Base-by-base conservation (phyloP, 2,113 vertebrate genomes). In the Bucco capensis region DNA sequence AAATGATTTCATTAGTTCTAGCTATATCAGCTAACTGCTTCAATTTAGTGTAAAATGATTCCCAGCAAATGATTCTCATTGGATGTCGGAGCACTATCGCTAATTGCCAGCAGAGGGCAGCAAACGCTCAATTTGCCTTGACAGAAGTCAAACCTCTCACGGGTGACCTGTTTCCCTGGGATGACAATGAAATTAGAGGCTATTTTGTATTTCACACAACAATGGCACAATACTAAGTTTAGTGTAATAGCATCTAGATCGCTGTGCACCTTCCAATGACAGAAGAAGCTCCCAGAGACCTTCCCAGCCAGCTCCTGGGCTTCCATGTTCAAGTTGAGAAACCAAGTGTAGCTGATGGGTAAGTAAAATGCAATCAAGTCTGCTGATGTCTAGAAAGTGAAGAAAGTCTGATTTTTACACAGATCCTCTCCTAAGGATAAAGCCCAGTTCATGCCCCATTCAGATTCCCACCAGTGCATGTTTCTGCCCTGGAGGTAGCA, bases 101-200 rank as follows among this genome's bases (percentile, higher is more conserved):
- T 15, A 30, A 24, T 14, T 23, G 82, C 86, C 95, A 93, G 76
- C 56, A 95, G 95, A 83, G 94, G 94, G 91, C 94, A 78, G 72
- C 50, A 40, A 71, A 69, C 12, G 56, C 81, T 40, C 58, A 9
- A 7, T 44, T 44, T 47, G 8, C n/a, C 57, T 44, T 21, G 25
- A 16, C 4, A 27, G 46, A 24, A 8, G 21, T 1, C 22, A 4
- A 6, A 33, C 6, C 8, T 23, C n/a, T 33, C 9, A 1, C 51
- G 33, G 12, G 27, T 35, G 54, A n/a, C 31, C 19, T 8, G 1
- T 70, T 69, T 54, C 49, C n/a, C n/a, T n/a, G n/a, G n/a, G n/a
- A n/a, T n/a, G n/a, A n/a, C n/a, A n/a, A 57, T 14, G 50, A 46
- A 64, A 49, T 37, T 4, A 27, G 73, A 50, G 35, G 30, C 12